These are phyloP conservation scores for Drosophila melanica DNA, from an alignment of 1,140 invertebrate species.

Conservation along the genomic window DNA sequence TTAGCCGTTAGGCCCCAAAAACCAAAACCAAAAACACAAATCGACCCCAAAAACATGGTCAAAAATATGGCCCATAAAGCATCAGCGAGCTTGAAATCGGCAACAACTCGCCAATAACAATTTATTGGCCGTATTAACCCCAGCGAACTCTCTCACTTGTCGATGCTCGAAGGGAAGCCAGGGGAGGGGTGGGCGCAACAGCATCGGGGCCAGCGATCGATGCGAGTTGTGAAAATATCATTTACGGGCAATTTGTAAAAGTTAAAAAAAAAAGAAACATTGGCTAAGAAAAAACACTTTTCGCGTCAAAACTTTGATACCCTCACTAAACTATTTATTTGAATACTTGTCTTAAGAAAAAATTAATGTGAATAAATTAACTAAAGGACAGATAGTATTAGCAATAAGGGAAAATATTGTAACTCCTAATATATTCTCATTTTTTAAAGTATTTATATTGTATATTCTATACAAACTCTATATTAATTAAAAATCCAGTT, in stretches of 20 bases:
- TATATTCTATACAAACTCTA: no score
- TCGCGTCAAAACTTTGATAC: conserved; percentile 9
- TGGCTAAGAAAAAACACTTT: not conserved
- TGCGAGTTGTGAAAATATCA: conserved; percentile 81
- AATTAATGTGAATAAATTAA: no score
- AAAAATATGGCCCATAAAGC: conserved; percentile 75
- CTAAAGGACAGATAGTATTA: no score
- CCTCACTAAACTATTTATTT: no score
- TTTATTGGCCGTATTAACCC: conserved; percentile 79
- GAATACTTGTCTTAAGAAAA: not conserved
- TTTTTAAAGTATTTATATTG: no score
- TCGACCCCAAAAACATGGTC: conserved; percentile 22
- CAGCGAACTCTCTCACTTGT: conserved; percentile 76
- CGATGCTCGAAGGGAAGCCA: not conserved
- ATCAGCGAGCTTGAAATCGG: conserved; percentile 53
- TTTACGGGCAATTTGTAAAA: conserved; percentile 78
- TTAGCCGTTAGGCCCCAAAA: conserved; percentile 53
- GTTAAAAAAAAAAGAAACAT: conserved; percentile 20
- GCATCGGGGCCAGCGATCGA: conserved; percentile 57
- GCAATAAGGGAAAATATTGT: no score
- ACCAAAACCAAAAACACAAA: conserved; percentile 12
- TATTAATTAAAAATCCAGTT: no score
- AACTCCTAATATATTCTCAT: no score
- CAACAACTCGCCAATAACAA: conserved; percentile 67
- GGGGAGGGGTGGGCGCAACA: conserved; percentile 15